Evolutionary conservation across 2,888 invertebrate genomes (phyloP), one percentile per base, ranked within the genome.

Genomic region (Amphiduros pacificus): DNA sequence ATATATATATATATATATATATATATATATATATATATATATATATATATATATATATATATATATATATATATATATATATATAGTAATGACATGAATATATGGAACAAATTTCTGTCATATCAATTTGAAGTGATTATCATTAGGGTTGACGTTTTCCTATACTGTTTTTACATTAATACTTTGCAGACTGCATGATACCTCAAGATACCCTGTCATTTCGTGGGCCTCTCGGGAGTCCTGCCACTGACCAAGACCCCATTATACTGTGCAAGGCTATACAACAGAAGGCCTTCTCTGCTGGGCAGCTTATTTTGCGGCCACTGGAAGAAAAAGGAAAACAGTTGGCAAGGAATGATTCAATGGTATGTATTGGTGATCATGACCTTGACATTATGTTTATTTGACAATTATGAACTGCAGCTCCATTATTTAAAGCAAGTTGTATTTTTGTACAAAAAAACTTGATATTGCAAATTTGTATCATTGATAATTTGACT

Each of bases 181-280:
- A 24, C 40, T 54, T 63, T 69, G 6, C 67, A 76, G 77, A 70
- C n/a, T 77, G 76, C 60, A 56, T 76, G 17, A 65, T 63, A n/a
- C 66, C 66, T 22, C 58, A 63, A 22, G 70, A 72, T 41, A 40
- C 53, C 26, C 55, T 62, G 17, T 44, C 60, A 24, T 68, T 61
- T 44, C 63, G 70, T 1, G 73, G 74, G 1, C 73, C 76, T 4
- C 36, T 54, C 14, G 71, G 72, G 28, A 51, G 65, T 14, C 48
- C 55, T 4, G 66, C 71, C 0, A 50, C 44, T 48, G 63, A 64
- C 2, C 55, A 57, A 0, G 75, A 75, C 57, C 72, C 74, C 4
- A 72, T 69, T 57, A 57, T 71, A 14, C 65, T 76, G 61, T 69
- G 69, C n/a, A 63, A 71, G 55, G 41, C 64, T 9, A 41, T 74